Evolutionary conservation across 1,140 invertebrate genomes (phyloP).

Genomic region (Pectinophora gossypiella): DNA sequence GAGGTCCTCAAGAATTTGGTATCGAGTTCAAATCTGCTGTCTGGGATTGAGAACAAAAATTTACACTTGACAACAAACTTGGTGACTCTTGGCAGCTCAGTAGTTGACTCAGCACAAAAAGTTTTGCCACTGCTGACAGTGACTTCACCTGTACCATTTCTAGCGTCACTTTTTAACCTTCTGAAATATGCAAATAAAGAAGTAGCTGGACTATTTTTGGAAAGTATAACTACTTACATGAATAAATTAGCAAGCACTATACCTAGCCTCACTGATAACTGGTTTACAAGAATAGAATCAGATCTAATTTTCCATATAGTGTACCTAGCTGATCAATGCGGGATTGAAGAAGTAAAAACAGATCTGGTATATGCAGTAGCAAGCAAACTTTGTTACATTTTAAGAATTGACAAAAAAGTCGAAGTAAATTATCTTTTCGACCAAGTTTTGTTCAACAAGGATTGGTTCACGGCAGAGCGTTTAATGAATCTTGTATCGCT

Average conservation of each 20-base stretch:
- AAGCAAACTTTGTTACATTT: conserved; percentile 73
- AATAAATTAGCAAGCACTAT: conserved; percentile 45
- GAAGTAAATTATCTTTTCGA: conserved; percentile 70
- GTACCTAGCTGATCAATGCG: conserved; percentile 47
- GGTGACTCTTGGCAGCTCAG: conserved; percentile 50
- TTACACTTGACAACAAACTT: conserved; percentile 63
- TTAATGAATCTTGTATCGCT: conserved; percentile 71
- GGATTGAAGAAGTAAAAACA: conserved; percentile 50
- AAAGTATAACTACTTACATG: conserved; percentile 37
- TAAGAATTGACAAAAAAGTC: conserved; percentile 66
- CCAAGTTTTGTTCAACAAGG: conserved; percentile 75
- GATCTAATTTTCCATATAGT: conserved; percentile 70
- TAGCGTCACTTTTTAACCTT: conserved; percentile 61
- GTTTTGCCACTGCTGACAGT: conserved; percentile 70
- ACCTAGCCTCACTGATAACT: conserved; percentile 67
- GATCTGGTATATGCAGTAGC: conserved; percentile 71
- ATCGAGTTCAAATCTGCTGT: conserved; percentile 62
- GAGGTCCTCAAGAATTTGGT: conserved; percentile 41
- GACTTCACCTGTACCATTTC: conserved; percentile 71
- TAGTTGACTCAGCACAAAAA: conserved; percentile 66
- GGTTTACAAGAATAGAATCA: conserved; percentile 77
- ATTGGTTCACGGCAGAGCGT: conserved; percentile 75
- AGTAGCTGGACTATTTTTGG: conserved; percentile 27
- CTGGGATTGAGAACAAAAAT: conserved; percentile 62
- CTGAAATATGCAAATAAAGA: conserved; percentile 35